Percentiles rank a stretch among this genome's conserved stretches.
Evolutionary conservation across 2,888 invertebrate genomes (phyloP).

Genomic region (Cantharis rustica): DNA sequence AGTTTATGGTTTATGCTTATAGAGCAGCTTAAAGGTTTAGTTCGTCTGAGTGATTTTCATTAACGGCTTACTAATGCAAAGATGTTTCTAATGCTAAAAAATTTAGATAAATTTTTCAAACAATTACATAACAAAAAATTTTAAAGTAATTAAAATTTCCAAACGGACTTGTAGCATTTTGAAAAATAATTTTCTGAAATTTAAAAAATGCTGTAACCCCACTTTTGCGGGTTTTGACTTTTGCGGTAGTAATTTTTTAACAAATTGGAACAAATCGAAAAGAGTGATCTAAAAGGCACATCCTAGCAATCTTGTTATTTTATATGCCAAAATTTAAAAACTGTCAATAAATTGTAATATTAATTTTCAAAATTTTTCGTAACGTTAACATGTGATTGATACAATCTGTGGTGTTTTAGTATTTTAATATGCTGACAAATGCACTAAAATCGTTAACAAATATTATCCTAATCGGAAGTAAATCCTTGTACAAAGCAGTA

Average conservation of each 20-base stretch:
- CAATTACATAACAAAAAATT: neutral
- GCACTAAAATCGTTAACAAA: neutral
- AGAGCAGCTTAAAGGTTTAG: neutral
- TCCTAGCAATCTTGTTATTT: neutral
- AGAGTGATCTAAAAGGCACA: too few species aligned
- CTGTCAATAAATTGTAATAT: neutral
- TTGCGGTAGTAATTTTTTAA: too few species aligned
- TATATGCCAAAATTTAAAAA: neutral
- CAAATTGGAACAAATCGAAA: too few species aligned
- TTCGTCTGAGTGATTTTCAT: neutral
- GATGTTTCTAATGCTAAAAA: neutral
- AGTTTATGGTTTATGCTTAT: neutral
- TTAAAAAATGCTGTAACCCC: too few species aligned
- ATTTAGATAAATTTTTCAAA: neutral
- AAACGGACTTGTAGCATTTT: too few species aligned
- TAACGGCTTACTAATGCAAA: neutral
- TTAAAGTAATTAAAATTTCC: too few species aligned
- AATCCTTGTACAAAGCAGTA: conserved; percentile 28
- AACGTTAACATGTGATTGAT: neutral
- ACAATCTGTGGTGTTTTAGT: too few species aligned
- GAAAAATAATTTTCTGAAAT: too few species aligned
- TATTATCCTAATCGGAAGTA: neutral
- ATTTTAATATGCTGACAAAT: neutral
- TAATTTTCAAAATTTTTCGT: neutral
- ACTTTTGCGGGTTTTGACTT: too few species aligned